Base-by-base conservation (phyloP, 2,797 vertebrate species). In the Moxostoma hubbsi region DNA sequence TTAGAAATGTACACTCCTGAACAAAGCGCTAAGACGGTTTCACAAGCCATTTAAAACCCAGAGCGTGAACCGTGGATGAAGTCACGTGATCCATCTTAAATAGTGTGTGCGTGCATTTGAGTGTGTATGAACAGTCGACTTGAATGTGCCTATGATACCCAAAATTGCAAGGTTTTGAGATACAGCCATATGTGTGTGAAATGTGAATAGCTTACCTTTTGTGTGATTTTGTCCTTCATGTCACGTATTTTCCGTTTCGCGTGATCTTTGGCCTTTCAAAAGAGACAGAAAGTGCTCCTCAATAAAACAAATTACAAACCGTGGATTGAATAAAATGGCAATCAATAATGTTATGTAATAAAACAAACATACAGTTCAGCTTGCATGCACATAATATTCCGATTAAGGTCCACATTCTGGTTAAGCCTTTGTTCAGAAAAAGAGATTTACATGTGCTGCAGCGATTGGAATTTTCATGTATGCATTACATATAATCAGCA, bases 171-270 rank as follows among this genome's bases (percentile, higher is more conserved):
- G 7, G 15, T 12, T 54, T 36, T 46, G 10, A 45, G 11, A 43
- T 4, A 7, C 24, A 63, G 61, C 61, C 61, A 45, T 62, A 81
- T 71, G 80, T 71, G 55, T 5, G 36, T 36, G 36, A 61, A 75
- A 62, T 46, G 8, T 47, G 84, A 79, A 84, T 73, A 47, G 73
- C 93, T 13, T 88, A 99, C 98, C 96, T 94, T 96, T 59, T 95
- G 93, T 89, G 95, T 97, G 13, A 99, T 95, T 86, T 95, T 95
- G 90, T 93, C 97, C 93, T 93, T 98, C 89, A 99, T 94, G 86
- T 97, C 96, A 81, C 93, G 95, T 82, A 98, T 95, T 81, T 97
- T 96, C 90, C 95, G 96, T 87, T 94, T 98, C 54, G 97, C 97
- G 13, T 98, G 96, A 89, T 90, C 95, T 93, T 97, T 98, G 89